Percentiles rank a stretch among this genome's conserved stretches.
Conservation (phyloP, 2,113 vertebrate species). For the Accipiter cooperii region DNA sequence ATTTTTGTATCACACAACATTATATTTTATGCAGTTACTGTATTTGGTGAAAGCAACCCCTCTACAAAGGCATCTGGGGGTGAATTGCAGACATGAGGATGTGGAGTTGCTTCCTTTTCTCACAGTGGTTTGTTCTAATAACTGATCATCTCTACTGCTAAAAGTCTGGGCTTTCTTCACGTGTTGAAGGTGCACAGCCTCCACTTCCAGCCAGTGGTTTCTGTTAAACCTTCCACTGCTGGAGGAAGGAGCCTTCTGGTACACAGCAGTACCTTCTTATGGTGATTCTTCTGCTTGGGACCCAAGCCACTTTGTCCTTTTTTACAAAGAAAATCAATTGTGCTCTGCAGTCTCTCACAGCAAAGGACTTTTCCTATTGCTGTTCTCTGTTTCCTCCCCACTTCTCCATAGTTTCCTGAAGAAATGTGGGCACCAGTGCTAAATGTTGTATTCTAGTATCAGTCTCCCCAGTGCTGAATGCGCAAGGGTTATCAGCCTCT, state of each 20-base stretch:
- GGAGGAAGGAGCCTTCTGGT: not conserved
- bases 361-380: not conserved
- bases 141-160: not conserved
- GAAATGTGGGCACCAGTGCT: not conserved
- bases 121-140: not conserved
- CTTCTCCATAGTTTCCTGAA: not conserved
- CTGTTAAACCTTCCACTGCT: not conserved
- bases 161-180: not conserved
- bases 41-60: not conserved
- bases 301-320: not conserved
- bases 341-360: not conserved
- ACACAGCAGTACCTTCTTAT: not conserved
- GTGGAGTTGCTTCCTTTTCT: not conserved
- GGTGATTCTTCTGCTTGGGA: not conserved
- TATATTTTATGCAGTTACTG: not conserved
- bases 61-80: not conserved
- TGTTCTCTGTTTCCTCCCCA: not conserved
- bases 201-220: not conserved
- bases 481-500: not conserved
- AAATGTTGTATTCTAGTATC: not conserved
- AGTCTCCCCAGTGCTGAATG: not conserved
- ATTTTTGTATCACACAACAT: not conserved
- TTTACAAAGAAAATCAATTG: not conserved
- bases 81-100: not conserved
- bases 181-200: not conserved